Conservation (phyloP, 2,113 vertebrate species). For the Tursiops truncatus region DNA sequence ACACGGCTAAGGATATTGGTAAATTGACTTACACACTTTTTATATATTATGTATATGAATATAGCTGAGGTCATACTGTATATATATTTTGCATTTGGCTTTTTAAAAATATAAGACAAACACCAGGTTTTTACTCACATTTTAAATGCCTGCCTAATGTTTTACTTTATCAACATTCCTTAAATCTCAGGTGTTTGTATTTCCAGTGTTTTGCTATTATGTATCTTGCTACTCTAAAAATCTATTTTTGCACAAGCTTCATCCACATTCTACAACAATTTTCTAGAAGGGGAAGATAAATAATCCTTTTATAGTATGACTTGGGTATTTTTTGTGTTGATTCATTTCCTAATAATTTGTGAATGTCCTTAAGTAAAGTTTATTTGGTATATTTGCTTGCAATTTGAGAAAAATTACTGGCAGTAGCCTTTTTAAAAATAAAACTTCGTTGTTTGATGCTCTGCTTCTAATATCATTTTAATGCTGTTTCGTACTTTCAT, state of each 20-base stretch:
- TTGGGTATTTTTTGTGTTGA: not conserved
- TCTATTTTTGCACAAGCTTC: not conserved
- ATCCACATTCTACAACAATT: not conserved
- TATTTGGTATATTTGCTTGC: not conserved
- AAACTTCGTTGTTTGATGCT: not conserved
- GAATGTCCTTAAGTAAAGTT: not conserved
- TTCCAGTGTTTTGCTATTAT: not conserved
- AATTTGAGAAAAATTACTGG: conserved; percentile 18
- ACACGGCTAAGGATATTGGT: not conserved
- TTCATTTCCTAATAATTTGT: not conserved
- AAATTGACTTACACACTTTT: not conserved
- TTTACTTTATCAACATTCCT: not conserved
- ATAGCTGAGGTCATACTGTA: not conserved
- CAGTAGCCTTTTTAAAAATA: not conserved
- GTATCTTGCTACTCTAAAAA: not conserved
- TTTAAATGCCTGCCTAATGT: not conserved
- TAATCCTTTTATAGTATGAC: not conserved
- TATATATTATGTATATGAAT: not conserved
- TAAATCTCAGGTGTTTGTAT: conserved; percentile 10
- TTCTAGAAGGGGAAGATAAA: not conserved
- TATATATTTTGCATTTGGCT: not conserved
- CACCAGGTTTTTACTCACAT: not conserved
- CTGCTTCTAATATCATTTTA: not conserved
- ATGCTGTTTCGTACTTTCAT: not conserved
- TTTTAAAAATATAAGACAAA: not conserved